A percentile compares a stretch with the other conserved stretches of the same genome.
phyloP scores from a whole-genome alignment of 2,888 invertebrate genomes.

The Polyploca ridens region DNA sequence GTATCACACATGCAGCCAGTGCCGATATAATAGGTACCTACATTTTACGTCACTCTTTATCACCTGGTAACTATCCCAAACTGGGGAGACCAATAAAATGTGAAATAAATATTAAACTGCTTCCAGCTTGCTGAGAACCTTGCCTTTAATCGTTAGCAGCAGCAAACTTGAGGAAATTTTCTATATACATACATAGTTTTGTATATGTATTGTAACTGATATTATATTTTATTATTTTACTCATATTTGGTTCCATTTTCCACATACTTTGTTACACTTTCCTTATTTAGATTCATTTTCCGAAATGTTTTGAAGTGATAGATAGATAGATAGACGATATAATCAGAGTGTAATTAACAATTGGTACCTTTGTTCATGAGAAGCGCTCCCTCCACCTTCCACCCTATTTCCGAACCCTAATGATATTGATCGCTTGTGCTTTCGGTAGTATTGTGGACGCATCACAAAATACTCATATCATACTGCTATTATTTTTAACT shows the following conservation, averaged over 20 bases:
- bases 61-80: too few relatives aligned
- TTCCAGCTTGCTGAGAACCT: too few relatives aligned
- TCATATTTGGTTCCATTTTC: neutral
- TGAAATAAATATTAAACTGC: too few relatives aligned
- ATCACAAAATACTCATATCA: neutral
- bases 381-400: constrained; percentile 55
- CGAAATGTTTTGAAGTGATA: constrained; percentile 6
- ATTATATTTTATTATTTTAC: too few relatives aligned
- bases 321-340: constrained; percentile 5
- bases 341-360: constrained; percentile 49
- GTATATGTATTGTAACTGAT: too few relatives aligned
- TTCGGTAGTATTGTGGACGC: constrained; percentile 20
- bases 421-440: constrained; percentile 68
- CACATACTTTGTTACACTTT: neutral
- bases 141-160: too few relatives aligned
- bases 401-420: constrained; percentile 62
- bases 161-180: too few relatives aligned
- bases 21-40: too few relatives aligned
- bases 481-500: neutral
- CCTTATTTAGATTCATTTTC: neutral
- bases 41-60: too few relatives aligned
- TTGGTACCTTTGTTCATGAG: constrained; percentile 60
- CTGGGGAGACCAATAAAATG: too few relatives aligned
- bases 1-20: too few relatives aligned
- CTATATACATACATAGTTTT: too few relatives aligned